These are phyloP conservation scores for Suricata suricatta DNA, from an alignment of 2,113 vertebrate species.

Conservation along the genomic window DNA sequence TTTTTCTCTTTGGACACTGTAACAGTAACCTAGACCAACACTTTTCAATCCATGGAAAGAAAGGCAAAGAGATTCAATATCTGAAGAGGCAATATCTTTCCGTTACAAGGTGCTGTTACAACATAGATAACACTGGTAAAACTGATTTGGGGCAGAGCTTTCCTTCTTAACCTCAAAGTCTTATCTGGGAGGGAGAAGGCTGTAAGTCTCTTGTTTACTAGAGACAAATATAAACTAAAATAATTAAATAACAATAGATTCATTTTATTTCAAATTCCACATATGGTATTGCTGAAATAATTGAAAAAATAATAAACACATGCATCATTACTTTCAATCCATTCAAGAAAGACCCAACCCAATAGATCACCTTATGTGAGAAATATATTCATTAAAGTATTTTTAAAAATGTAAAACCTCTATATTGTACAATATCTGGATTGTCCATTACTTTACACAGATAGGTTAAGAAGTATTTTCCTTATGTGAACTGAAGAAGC, in stretches of 20 bases:
- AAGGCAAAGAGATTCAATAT: neutral
- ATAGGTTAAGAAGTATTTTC: neutral
- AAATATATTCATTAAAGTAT: neutral
- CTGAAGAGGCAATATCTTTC: neutral
- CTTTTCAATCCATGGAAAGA: neutral
- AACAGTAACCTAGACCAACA: neutral
- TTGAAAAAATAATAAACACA: neutral
- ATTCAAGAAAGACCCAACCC: neutral
- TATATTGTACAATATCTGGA: neutral
- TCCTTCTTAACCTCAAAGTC: neutral
- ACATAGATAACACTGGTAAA: conserved; percentile 39
- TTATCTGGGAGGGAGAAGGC: neutral
- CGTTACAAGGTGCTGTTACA: neutral
- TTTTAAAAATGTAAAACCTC: neutral
- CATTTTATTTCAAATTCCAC: neutral
- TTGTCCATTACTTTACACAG: neutral
- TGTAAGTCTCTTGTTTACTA: neutral
- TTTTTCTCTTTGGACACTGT: neutral
- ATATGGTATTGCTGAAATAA: neutral
- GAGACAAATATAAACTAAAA: neutral
- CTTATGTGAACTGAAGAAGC: neutral
- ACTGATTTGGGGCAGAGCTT: neutral
- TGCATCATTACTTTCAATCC: neutral
- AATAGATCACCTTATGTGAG: neutral
- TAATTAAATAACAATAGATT: neutral